phyloP scores from a whole-genome alignment of 1,140 invertebrate genomes.

The Pogonomyrmex californicus region DNA sequence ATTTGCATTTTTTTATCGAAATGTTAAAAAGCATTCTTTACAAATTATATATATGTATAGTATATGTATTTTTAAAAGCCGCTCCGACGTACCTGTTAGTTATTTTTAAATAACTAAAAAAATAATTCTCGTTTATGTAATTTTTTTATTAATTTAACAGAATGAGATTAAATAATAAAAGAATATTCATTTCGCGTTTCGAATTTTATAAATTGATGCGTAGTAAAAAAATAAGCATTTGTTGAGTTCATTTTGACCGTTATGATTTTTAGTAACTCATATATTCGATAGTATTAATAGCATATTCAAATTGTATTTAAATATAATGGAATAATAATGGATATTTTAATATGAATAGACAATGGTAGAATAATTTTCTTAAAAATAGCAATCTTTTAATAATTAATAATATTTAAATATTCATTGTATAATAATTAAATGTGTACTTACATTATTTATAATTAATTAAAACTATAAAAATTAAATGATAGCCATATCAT shows the following conservation, averaged over 20 bases:
- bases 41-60: too few species aligned
- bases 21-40: background rate
- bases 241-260: background rate
- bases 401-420: background rate
- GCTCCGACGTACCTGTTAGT: too few species aligned
- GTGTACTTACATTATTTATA: background rate
- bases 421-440: slow-evolving; percentile 5
- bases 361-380: background rate
- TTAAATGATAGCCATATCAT: background rate
- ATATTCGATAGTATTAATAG: slow-evolving; percentile 15
- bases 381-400: background rate
- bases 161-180: background rate
- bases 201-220: background rate
- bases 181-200: background rate
- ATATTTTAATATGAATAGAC: background rate
- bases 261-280: background rate
- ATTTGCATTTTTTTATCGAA: background rate
- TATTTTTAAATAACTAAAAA: slow-evolving; percentile 3
- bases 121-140: background rate
- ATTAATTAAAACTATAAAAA: slow-evolving; percentile 21
- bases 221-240: background rate
- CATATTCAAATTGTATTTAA: slow-evolving; percentile 2
- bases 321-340: background rate
- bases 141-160: background rate
- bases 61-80: too few species aligned